Conservation (phyloP, 2,888 invertebrate species). For the Blera fallax region DNA sequence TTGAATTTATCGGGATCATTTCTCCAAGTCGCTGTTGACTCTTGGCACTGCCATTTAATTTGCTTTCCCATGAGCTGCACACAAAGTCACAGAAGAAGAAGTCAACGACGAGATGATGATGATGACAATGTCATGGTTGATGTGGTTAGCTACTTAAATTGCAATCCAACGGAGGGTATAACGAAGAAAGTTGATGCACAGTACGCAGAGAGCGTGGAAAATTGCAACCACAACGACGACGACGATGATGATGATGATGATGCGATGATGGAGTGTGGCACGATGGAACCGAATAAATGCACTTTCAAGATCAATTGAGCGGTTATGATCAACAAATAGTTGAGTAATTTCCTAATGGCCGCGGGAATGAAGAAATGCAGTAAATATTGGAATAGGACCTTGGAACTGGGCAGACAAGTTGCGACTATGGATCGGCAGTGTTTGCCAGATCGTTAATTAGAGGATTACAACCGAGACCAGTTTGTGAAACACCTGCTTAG, state of each 20-base stretch:
- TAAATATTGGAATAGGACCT: conserved; percentile 32
- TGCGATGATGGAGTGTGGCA: conserved; percentile 12
- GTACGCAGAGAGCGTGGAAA: conserved; percentile 49
- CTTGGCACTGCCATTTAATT: conserved; percentile 52
- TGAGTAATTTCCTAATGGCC: conserved; percentile 56
- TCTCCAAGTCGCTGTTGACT: conserved; percentile 24
- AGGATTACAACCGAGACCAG: conserved; percentile 13
- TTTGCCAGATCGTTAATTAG: conserved; percentile 46
- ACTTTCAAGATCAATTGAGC: conserved; percentile 71
- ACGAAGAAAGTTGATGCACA: conserved; percentile 63
- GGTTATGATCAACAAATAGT: conserved; percentile 64
- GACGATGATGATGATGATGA: conserved; percentile 14
- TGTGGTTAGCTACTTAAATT: conserved; percentile 56
- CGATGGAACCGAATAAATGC: conserved; percentile 54
- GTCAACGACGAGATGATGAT: conserved; percentile 37
- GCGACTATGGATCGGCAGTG: not conserved
- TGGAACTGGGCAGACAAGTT: conserved; percentile 6
- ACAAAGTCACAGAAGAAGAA: not conserved
- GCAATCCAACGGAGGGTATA: conserved; percentile 62
- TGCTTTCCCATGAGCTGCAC: conserved; percentile 58
- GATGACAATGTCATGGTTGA: conserved; percentile 70
- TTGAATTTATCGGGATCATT: conserved; percentile 55
- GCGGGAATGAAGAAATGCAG: conserved; percentile 26
- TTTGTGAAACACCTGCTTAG: conserved; percentile 31
- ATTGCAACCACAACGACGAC: conserved; percentile 22